A percentile compares a stretch with the other conserved stretches of the same genome.
Conservation (phyloP, 2,113 vertebrate species). For the Meleagris gallopavo region DNA sequence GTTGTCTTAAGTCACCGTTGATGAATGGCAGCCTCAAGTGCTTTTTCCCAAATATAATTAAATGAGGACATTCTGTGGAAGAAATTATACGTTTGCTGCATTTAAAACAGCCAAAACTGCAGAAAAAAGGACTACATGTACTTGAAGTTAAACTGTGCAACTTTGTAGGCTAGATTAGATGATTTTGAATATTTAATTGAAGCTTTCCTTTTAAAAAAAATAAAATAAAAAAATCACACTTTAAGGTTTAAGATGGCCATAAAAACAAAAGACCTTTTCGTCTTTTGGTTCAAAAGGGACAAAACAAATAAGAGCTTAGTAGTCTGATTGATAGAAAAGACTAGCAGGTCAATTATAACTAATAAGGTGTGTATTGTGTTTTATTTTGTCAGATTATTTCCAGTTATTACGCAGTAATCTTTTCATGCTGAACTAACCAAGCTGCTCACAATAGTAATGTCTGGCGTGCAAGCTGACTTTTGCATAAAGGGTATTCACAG, state of each 20-base stretch:
- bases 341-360: neutral
- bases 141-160: neutral
- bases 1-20: conserved; percentile 27
- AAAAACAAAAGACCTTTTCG: neutral
- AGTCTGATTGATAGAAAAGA: neutral
- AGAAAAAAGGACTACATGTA: neutral
- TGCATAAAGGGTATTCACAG: neutral
- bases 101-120: neutral
- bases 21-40: conserved; percentile 1
- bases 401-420: neutral
- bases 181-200: neutral
- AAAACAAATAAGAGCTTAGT: neutral
- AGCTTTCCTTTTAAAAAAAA: neutral
- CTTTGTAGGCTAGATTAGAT: neutral
- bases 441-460: neutral
- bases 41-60: conserved; percentile 27
- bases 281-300: neutral
- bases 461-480: neutral
- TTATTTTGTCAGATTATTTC: neutral
- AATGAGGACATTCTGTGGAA: neutral
- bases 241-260: neutral
- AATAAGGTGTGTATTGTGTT: neutral
- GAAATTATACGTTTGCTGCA: neutral
- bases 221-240: neutral
- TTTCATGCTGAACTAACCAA: neutral